Evolutionary conservation across 2,797 vertebrate species (phyloP).

Genomic region (Rhinogobio ventralis): DNA sequence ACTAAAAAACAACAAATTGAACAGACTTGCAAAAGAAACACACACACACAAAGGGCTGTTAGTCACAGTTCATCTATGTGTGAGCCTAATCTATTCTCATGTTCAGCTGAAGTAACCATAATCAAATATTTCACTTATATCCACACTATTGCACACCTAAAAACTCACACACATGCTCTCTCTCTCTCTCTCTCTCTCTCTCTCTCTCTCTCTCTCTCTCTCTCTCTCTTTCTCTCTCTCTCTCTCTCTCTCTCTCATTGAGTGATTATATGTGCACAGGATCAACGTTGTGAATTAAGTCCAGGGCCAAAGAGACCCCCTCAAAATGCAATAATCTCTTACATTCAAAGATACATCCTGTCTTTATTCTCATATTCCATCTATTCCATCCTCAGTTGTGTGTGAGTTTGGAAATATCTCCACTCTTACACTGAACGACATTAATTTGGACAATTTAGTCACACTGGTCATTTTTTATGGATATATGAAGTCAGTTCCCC

Average conservation of each 20-base stretch:
- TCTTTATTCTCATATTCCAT: background rate
- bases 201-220: background rate
- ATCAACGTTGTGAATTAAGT: background rate
- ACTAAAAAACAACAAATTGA: background rate
- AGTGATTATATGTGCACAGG: slow-evolving; percentile 4
- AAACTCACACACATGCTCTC: background rate
- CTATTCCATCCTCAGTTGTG: background rate
- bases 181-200: background rate
- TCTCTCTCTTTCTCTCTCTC: background rate
- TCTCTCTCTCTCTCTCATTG: background rate
- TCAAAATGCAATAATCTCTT: background rate
- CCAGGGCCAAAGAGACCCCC: background rate
- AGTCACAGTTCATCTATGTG: background rate
- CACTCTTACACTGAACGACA: background rate
- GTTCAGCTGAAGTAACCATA: slow-evolving; percentile 30
- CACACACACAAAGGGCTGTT: slow-evolving; percentile 23
- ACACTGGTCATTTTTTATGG: background rate
- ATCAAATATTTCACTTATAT: slow-evolving; percentile 31
- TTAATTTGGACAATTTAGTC: background rate
- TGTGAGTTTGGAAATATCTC: background rate
- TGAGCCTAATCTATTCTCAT: slow-evolving; percentile 23
- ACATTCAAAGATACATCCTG: background rate
- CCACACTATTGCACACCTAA: slow-evolving; percentile 17
- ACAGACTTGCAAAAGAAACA: background rate
- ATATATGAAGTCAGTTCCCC: background rate